These are phyloP conservation scores for Plestiodon gilberti DNA, from an alignment of 2,113 vertebrate genomes.

Conservation along the genomic window DNA sequence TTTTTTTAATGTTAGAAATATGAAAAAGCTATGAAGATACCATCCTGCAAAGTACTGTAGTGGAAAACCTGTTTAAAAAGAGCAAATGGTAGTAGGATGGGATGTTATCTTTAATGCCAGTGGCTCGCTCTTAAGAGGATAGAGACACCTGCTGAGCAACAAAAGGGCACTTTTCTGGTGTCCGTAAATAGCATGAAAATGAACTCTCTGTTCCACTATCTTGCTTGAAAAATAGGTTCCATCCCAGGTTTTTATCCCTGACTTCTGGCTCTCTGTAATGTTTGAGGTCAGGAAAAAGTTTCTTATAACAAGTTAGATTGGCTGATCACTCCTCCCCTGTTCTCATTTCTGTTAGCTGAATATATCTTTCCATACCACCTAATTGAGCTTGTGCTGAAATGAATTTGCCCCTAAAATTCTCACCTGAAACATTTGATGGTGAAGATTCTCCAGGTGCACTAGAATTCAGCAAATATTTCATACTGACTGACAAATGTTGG, in stretches of 20 bases:
- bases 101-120: background rate
- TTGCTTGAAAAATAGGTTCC: background rate
- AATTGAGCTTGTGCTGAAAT: background rate
- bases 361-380: background rate
- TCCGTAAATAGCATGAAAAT: background rate
- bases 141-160: background rate
- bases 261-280: background rate
- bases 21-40: background rate
- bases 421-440: background rate
- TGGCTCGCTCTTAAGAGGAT: background rate
- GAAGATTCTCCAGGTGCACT: background rate
- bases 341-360: background rate
- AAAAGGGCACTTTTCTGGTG: background rate
- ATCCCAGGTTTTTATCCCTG: background rate
- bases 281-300: background rate
- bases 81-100: background rate
- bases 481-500: too few species aligned
- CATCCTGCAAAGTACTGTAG: background rate
- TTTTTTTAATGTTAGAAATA: background rate
- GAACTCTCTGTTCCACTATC: background rate
- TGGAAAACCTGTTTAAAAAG: background rate
- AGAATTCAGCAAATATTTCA: background rate
- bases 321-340: too few species aligned
- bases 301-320: background rate
- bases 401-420: background rate